A percentile compares a stretch with the other conserved stretches of the same genome.
Conservation (phyloP, 2,888 invertebrate genomes). For the Malacosoma neustria region DNA sequence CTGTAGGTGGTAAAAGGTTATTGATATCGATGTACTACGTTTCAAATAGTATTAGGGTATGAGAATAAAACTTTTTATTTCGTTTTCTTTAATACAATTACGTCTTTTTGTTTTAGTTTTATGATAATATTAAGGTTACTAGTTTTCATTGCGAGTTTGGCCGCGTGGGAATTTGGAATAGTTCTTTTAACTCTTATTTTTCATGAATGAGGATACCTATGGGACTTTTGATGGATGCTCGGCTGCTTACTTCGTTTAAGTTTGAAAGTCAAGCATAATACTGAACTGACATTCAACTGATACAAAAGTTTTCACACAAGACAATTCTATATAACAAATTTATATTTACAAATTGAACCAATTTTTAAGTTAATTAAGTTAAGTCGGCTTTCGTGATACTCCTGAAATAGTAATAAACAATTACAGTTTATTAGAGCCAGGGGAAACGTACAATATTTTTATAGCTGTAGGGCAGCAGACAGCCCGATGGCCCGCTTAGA, state of each 20-base stretch:
- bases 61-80: slow-evolving; percentile 26
- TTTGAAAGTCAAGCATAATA: no score
- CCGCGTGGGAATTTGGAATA: neutral
- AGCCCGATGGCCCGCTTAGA: no score
- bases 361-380: no score
- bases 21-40: slow-evolving; percentile 27
- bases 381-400: no score
- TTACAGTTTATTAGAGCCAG: no score
- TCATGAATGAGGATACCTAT: neutral
- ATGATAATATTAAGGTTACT: slow-evolving; percentile 10
- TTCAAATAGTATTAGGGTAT: slow-evolving; percentile 22
- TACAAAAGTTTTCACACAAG: no score
- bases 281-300: no score
- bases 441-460: no score
- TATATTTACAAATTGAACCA: no score
- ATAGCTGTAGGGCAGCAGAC: no score
- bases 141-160: slow-evolving; percentile 19
- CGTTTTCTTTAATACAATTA: slow-evolving; percentile 21
- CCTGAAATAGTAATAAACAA: no score
- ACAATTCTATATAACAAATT: no score
- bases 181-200: neutral
- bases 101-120: slow-evolving; percentile 11
- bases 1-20: slow-evolving; percentile 30
- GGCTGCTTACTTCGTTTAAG: neutral
- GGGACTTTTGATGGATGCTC: neutral